phyloP scores from a whole-genome alignment of 2,888 invertebrate genomes.

The Himalopsyche kuldschensis region DNA sequence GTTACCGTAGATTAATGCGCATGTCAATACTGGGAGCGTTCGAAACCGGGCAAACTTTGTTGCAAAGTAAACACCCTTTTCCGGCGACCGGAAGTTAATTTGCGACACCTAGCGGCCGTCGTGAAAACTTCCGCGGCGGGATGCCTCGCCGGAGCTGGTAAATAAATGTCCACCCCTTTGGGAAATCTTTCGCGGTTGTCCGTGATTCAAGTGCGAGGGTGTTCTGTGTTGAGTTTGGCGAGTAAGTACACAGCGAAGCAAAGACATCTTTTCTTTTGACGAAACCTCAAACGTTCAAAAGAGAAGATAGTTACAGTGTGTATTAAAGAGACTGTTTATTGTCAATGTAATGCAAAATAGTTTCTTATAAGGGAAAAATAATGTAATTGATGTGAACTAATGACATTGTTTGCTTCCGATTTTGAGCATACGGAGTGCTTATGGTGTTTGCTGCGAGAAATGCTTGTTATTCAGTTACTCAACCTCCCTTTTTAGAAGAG shows the following conservation, averaged over 20 bases:
- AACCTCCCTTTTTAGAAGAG: too few relatives aligned
- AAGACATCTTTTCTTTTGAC: background rate
- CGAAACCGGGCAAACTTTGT: constrained; percentile 28
- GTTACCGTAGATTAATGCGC: background rate
- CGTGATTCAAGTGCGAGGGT: constrained; percentile 23
- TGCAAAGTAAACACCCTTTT: constrained; percentile 31
- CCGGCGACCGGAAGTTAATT: constrained; percentile 35
- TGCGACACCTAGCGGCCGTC: constrained; percentile 34
- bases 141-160: constrained; percentile 14
- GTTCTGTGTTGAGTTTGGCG: background rate
- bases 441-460: too few relatives aligned
- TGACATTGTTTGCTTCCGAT: too few relatives aligned
- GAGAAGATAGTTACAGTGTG: too few relatives aligned
- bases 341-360: too few relatives aligned
- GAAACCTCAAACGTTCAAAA: background rate
- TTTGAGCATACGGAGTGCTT: too few relatives aligned
- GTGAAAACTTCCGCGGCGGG: constrained; percentile 9
- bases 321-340: too few relatives aligned
- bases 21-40: background rate
- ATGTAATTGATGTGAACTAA: too few relatives aligned
- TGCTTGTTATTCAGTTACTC: too few relatives aligned
- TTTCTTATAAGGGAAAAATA: too few relatives aligned
- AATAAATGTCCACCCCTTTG: constrained; percentile 30
- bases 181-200: constrained; percentile 27
- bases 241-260: background rate